Conservation (phyloP, 1,140 invertebrate genomes). For the Nephotettix cincticeps region DNA sequence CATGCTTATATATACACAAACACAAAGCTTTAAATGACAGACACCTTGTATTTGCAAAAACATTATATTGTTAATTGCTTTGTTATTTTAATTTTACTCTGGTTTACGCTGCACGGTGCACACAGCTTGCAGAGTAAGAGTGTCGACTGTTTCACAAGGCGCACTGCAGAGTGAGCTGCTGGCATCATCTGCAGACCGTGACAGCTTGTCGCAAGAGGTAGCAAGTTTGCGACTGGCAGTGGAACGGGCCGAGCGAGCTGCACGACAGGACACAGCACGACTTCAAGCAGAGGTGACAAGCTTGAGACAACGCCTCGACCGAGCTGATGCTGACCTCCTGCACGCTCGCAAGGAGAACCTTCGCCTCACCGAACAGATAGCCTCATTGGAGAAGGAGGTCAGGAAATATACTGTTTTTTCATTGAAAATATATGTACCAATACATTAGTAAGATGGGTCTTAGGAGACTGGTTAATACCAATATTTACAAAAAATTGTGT, state of each 20-base stretch:
- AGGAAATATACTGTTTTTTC: no score
- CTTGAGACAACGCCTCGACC: conserved; percentile 70
- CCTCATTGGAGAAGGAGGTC: conserved; percentile 76
- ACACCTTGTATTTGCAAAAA: no score
- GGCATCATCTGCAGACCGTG: conserved; percentile 69
- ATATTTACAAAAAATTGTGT: no score
- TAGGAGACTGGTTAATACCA: no score
- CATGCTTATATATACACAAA: no score
- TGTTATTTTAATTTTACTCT: no score
- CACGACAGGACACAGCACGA: conserved; percentile 69
- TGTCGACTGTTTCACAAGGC: conserved; percentile 46
- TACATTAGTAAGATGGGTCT: no score
- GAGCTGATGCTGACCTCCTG: conserved; percentile 73
- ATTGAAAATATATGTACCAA: no score
- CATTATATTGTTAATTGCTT: no score
- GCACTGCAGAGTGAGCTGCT: conserved; percentile 72
- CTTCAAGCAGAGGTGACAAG: conserved; percentile 74
- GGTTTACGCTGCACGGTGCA: no score
- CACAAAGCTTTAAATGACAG: no score
- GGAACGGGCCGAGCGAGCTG: conserved; percentile 68
- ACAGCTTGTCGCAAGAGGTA: conserved; percentile 74
- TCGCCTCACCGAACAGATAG: conserved; percentile 70
- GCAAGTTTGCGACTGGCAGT: conserved; percentile 56
- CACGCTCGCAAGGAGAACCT: conserved; percentile 74
- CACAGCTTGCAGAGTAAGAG: conserved; percentile 30